phyloP scores from a whole-genome alignment of 2,888 invertebrate species.

The Smittia aterrima region DNA sequence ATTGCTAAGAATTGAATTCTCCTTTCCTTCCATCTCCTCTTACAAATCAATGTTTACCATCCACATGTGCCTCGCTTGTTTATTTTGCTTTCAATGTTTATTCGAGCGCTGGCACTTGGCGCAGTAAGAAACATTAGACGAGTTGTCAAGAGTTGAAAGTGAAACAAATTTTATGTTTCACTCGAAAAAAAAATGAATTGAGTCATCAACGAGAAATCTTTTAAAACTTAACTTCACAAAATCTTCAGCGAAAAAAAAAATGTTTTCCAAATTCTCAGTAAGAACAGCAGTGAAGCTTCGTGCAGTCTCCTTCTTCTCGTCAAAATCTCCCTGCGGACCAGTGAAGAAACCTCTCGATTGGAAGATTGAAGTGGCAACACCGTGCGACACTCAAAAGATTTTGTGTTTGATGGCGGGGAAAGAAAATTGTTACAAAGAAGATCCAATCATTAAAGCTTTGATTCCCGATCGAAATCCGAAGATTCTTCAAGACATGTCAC shows the following conservation, averaged over 20 bases:
- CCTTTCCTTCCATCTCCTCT: neutral
- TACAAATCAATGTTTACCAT: neutral
- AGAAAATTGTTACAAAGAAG: neutral
- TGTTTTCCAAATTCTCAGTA: neutral
- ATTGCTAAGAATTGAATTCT: neutral
- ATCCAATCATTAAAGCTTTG: neutral
- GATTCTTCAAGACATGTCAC: neutral
- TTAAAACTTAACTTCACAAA: too few relatives aligned
- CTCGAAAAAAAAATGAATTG: too few relatives aligned
- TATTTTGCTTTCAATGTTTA: neutral
- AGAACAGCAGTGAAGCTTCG: neutral
- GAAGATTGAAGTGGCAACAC: neutral
- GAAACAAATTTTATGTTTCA: too few relatives aligned
- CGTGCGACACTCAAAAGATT: neutral
- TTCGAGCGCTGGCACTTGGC: neutral
- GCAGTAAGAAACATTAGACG: too few relatives aligned
- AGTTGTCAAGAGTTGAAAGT: too few relatives aligned
- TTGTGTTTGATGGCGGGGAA: neutral
- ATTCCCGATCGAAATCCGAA: neutral
- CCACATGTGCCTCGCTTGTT: neutral
- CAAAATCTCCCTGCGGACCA: neutral
- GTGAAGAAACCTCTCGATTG: neutral
- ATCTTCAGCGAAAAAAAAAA: neutral
- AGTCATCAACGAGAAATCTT: too few relatives aligned
- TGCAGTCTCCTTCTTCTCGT: neutral